Evolutionary conservation across 2,888 invertebrate species (phyloP).

Genomic region (Drosophila eohydei): DNA sequence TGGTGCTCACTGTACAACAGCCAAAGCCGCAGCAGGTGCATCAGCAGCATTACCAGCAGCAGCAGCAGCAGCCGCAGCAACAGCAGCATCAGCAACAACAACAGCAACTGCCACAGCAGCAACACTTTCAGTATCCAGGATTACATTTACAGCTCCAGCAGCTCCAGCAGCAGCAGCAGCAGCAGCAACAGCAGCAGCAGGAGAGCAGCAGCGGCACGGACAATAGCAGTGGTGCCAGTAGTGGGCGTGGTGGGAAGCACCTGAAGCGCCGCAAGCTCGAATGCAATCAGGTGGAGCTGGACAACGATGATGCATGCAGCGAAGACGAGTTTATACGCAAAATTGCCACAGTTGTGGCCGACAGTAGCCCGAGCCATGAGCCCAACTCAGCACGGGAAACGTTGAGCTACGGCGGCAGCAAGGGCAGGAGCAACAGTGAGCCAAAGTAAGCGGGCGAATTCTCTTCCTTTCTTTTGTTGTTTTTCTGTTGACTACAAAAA

Average conservation of each 20-base stretch:
- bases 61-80: slow-evolving; percentile 33
- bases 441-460: slow-evolving; percentile 60
- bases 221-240: slow-evolving; percentile 19
- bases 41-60: slow-evolving; percentile 31
- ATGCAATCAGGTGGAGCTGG: slow-evolving; percentile 81
- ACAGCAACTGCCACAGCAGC: slow-evolving; percentile 42
- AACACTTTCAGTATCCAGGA: slow-evolving; percentile 49
- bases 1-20: slow-evolving; percentile 34
- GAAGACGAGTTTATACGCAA: slow-evolving; percentile 85
- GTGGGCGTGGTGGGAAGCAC: slow-evolving; percentile 55
- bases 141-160: slow-evolving; percentile 21
- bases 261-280: slow-evolving; percentile 82
- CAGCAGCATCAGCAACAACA: slow-evolving; percentile 30
- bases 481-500: slow-evolving; percentile 22
- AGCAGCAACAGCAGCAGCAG: slow-evolving; percentile 43
- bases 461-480: slow-evolving; percentile 12
- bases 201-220: slow-evolving; percentile 23
- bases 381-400: slow-evolving; percentile 9
- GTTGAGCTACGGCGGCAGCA: slow-evolving; percentile 38
- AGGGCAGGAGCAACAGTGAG: slow-evolving; percentile 34
- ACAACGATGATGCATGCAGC: slow-evolving; percentile 85
- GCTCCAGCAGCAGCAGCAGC: slow-evolving; percentile 47
- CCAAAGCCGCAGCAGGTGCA: slow-evolving; percentile 6
- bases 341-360: slow-evolving; percentile 74
- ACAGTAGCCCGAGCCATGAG: slow-evolving; percentile 10